These are phyloP conservation scores for Xestia xanthographa DNA, from an alignment of 2,888 invertebrate genomes.

Conservation along the genomic window DNA sequence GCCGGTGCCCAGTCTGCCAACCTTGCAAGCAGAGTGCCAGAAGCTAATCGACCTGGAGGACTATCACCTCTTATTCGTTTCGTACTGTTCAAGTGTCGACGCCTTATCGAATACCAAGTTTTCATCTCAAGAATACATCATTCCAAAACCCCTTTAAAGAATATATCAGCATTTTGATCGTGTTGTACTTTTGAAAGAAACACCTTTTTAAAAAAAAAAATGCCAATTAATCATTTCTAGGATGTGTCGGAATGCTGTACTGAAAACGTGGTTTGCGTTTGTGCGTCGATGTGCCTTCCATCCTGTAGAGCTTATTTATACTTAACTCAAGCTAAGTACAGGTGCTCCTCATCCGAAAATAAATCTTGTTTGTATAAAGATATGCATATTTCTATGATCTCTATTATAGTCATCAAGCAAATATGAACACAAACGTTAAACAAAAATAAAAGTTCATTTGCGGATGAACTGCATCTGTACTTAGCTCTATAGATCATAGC, in stretches of 20 bases:
- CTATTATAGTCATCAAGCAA: not conserved
- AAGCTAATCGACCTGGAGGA: not conserved
- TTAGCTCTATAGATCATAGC: too few relatives aligned
- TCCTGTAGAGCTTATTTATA: too few relatives aligned
- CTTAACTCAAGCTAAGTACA: too few relatives aligned
- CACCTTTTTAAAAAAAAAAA: too few relatives aligned
- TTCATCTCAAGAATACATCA: not conserved
- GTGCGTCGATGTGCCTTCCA: not conserved
- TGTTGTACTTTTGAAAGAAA: not conserved
- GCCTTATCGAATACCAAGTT: too few relatives aligned
- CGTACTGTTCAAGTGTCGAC: not conserved
- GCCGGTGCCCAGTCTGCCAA: conserved; percentile 26
- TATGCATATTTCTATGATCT: too few relatives aligned
- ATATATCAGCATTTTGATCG: not conserved
- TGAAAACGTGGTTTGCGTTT: not conserved
- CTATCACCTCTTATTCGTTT: not conserved
- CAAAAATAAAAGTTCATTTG: not conserved
- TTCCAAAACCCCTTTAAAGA: too few relatives aligned
- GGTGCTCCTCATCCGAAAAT: not conserved
- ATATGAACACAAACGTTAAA: conserved; percentile 1
- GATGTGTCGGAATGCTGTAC: not conserved
- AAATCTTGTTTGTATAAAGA: not conserved
- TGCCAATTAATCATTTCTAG: too few relatives aligned
- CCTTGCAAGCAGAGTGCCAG: not conserved
- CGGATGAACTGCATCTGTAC: not conserved